A percentile compares a stretch with the other conserved stretches of the same genome.
phyloP scores from a whole-genome alignment of 2,113 vertebrate species.

The Arenaria interpres region DNA sequence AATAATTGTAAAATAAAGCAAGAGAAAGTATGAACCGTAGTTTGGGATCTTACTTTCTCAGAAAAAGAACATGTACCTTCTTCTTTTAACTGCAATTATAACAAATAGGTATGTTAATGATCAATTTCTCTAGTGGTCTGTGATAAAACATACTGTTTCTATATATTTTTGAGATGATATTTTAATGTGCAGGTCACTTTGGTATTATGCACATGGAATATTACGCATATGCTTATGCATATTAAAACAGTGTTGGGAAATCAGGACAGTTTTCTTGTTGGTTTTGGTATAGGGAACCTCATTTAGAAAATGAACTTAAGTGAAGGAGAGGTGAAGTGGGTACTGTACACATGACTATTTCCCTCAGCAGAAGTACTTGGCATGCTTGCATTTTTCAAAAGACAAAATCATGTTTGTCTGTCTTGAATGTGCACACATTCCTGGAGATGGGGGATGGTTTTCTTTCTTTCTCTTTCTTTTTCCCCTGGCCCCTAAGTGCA shows the following conservation, averaged over 20 bases:
- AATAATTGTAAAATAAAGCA: background rate
- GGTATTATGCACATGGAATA: background rate
- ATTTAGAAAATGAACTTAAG: constrained; percentile 29
- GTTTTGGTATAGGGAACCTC: background rate
- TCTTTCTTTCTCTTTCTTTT: constrained; percentile 21
- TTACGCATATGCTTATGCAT: background rate
- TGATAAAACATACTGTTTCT: background rate
- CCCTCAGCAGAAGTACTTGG: constrained; percentile 55
- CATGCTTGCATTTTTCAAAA: constrained; percentile 55
- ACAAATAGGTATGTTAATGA: background rate
- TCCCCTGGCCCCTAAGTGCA: background rate
- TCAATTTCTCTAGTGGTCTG: background rate
- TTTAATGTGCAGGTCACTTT: background rate
- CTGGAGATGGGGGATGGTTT: constrained; percentile 53
- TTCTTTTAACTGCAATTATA: background rate
- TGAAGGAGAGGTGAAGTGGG: constrained; percentile 34
- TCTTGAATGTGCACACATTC: constrained; percentile 58
- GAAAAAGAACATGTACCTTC: background rate
- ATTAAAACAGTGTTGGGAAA: background rate
- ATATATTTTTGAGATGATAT: background rate
- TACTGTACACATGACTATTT: constrained; percentile 14
- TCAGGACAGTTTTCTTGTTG: background rate
- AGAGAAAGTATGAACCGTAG: background rate
- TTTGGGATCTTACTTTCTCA: background rate
- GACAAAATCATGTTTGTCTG: constrained; percentile 71